phyloP scores from a whole-genome alignment of 2,797 vertebrate genomes.

The Rhinoraja longicauda region DNA sequence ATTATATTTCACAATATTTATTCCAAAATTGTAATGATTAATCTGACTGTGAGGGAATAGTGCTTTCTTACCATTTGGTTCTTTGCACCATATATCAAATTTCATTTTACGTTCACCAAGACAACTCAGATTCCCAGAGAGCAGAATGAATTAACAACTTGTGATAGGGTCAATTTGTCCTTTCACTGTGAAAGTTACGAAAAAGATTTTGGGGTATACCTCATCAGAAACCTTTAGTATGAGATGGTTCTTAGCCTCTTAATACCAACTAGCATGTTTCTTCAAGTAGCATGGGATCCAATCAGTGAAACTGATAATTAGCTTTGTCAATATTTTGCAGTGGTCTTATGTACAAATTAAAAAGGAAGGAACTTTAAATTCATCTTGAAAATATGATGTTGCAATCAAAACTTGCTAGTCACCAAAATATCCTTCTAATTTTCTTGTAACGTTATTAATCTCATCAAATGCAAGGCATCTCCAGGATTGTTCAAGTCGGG shows the following conservation, averaged over 20 bases:
- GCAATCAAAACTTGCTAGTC: not conserved
- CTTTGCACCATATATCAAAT: not conserved
- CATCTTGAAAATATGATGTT: not conserved
- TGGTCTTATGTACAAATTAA: not conserved
- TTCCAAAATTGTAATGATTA: not conserved
- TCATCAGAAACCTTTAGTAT: not conserved
- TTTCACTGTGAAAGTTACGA: not conserved
- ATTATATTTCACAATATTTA: not conserved
- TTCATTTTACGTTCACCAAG: not conserved
- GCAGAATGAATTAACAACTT: not conserved
- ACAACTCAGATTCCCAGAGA: not conserved
- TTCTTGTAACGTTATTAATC: not conserved
- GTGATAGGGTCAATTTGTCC: not conserved
- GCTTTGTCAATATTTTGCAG: not conserved
- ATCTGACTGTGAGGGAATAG: not conserved
- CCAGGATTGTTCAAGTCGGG: not conserved
- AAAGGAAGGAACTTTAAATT: not conserved
- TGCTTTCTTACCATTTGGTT: not conserved
- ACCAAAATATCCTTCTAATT: not conserved
- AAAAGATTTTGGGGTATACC: not conserved
- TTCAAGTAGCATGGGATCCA: not conserved
- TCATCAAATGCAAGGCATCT: not conserved
- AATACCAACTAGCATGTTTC: too few relatives aligned
- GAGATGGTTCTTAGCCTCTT: not conserved
- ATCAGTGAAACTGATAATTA: not conserved